phyloP scores from a whole-genome alignment of 2,113 vertebrate species.

The Micromys minutus region DNA sequence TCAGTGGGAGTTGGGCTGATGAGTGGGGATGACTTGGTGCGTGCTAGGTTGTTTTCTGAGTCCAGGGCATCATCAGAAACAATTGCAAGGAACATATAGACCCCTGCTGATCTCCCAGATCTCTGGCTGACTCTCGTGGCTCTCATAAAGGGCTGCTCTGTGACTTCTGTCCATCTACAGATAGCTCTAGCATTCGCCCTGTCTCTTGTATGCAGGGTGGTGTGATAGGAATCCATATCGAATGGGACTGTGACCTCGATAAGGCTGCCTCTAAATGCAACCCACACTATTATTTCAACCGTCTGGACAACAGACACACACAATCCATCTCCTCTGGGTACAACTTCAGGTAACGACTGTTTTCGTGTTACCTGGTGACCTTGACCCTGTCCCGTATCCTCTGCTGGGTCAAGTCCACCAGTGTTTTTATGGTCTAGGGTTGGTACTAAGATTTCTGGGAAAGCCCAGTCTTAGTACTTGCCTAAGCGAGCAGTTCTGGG shows the following conservation, averaged over 20 bases:
- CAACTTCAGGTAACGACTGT: constrained; percentile 92
- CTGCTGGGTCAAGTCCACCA: neutral
- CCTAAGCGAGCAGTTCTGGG: neutral
- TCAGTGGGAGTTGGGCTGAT: neutral
- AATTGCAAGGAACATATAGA: too few relatives aligned
- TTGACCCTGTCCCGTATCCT: neutral
- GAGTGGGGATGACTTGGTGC: too few relatives aligned
- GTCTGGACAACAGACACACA: constrained; percentile 90
- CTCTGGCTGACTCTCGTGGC: neutral
- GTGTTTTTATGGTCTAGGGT: neutral
- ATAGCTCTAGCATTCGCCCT: neutral
- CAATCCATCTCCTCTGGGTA: constrained; percentile 91
- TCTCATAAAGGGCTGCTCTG: neutral
- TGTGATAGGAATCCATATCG: constrained; percentile 93
- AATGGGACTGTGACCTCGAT: constrained; percentile 97
- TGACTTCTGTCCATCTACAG: neutral
- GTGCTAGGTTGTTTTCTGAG: neutral
- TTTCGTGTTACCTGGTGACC: neutral
- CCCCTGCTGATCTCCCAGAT: neutral
- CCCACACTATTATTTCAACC: constrained; percentile 93
- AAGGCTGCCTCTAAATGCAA: constrained; percentile 91
- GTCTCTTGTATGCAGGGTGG: constrained; percentile 90
- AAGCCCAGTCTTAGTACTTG: neutral
- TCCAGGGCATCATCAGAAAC: neutral
- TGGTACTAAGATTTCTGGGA: neutral